Conservation (phyloP, 2,888 invertebrate species). For the Petrolisthes manimaculis region DNA sequence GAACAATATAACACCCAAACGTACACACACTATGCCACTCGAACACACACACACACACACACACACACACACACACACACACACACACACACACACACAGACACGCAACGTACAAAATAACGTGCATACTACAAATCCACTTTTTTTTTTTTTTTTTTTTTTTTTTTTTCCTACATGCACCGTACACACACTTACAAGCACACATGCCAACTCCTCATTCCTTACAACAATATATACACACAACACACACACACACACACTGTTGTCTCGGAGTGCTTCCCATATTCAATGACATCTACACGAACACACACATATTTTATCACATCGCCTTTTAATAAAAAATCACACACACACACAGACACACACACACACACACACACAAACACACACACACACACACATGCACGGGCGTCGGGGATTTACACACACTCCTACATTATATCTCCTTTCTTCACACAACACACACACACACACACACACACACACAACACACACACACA, state of each 20-base stretch:
- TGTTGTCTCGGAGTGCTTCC: too few relatives aligned
- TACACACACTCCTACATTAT: too few relatives aligned
- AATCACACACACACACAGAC: too few relatives aligned
- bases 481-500: neutral
- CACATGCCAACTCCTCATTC: neutral
- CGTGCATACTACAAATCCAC: too few relatives aligned
- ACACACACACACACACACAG: neutral
- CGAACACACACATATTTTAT: neutral
- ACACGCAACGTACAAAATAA: neutral
- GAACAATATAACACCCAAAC: neutral
- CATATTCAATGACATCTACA: too few relatives aligned
- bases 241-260: too few relatives aligned
- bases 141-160: neutral
- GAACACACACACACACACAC: neutral
- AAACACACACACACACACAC: neutral
- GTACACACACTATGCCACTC: neutral
- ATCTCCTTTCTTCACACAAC: too few relatives aligned
- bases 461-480: neutral
- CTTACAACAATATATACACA: neutral
- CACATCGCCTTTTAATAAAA: too few relatives aligned
- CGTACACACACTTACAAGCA: neutral
- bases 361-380: constrained; percentile 4
- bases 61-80: constrained; percentile 16
- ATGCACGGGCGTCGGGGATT: too few relatives aligned
- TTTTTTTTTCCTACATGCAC: too few relatives aligned